Base-by-base conservation (phyloP, 2,113 vertebrate genomes). In the Phalacrocorax brasilianus region DNA sequence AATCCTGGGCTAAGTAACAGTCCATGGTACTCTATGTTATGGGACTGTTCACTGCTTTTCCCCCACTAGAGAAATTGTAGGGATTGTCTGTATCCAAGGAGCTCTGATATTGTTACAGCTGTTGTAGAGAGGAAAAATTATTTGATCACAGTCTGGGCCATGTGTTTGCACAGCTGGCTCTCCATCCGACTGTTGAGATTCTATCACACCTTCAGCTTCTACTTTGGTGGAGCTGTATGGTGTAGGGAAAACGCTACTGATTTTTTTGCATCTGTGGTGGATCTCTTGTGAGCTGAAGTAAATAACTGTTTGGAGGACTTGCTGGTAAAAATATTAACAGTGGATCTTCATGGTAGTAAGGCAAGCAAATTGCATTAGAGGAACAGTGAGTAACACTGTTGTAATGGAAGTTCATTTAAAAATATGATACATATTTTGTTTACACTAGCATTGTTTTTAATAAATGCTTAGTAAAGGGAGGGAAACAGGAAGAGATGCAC, bases 21-120 rank as follows among this genome's bases (percentile, higher is more conserved):
- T 52, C 30, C 3, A 2, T 27, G 13, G 19, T 32, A 14, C 26
- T 87, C 24, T 28, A 2, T 4, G 3, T 56, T 22, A 20, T 0
- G 2, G 49, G 47, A 10, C 58, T 76, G 14, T 33, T 90, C 33
- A 16, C 66, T 90, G 45, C 0, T 45, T 87, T 91, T 50, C 10
- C 27, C 12, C 28, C 10, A 26, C 27, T 50, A 42, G 16, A 85
- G 45, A 66, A 80, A 52, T 26, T 12, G 28, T 11, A 66, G n/a
- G 13, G 44, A 33, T 56, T 84, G 87, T 80, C 68, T 77, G 50
- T 38, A 19, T 67, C 35, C 21, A 22, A 17, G 53, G 53, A 83
- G 30, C 21, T 33, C 63, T 76, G 66, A 59, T 38, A 42, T 38
- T 38, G 16, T 65, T 66, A 79, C 61, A 89, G 72, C 55, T 81